phyloP scores from a whole-genome alignment of 2,113 vertebrate genomes.

The Ochotona curzoniae region DNA sequence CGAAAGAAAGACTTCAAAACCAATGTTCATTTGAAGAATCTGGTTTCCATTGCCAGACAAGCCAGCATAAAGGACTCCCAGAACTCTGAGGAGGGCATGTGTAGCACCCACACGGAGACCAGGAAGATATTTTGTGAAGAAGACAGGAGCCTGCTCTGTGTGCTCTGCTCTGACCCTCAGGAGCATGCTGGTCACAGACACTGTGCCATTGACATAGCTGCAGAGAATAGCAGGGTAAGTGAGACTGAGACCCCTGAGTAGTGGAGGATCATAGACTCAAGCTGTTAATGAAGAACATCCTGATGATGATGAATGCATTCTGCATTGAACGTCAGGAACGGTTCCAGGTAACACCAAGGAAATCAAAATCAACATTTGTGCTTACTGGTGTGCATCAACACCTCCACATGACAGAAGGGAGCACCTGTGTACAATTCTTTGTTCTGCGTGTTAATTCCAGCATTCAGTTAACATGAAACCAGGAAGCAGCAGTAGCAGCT shows the following conservation, averaged over 20 bases:
- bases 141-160: background rate
- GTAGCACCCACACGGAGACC: background rate
- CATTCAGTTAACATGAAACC: too few species aligned
- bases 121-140: background rate
- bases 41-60: background rate
- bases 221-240: background rate
- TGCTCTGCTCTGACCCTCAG: background rate
- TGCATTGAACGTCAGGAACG: too few species aligned
- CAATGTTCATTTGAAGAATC: background rate
- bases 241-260: background rate
- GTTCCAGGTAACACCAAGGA: background rate
- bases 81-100: background rate
- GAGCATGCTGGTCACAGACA: background rate
- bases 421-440: too few species aligned
- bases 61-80: background rate
- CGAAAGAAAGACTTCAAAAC: background rate
- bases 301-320: background rate
- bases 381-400: too few species aligned
- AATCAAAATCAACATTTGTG: background rate
- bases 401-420: too few species aligned
- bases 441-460: too few species aligned
- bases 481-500: too few species aligned
- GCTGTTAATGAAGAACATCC: background rate
- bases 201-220: background rate
- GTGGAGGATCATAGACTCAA: accelerated